phyloP scores from a whole-genome alignment of 1,140 invertebrate species.

The Atta colombica region DNA sequence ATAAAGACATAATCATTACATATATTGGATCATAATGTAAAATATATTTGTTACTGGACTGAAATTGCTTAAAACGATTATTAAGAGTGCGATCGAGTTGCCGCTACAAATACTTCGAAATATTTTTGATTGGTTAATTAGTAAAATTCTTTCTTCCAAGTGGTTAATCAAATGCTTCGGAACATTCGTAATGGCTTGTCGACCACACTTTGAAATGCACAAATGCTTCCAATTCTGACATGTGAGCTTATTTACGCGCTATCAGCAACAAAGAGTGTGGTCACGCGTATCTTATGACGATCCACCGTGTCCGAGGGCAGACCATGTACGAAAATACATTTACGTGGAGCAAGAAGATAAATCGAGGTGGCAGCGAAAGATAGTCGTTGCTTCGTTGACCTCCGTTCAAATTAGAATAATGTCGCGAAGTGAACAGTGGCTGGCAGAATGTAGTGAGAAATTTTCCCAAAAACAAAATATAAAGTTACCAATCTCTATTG shows the following conservation, averaged over 20 bases:
- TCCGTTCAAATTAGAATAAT: slow-evolving; percentile 66
- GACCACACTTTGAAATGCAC: not conserved
- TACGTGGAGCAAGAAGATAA: slow-evolving; percentile 39
- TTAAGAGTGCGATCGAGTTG: too few relatives aligned
- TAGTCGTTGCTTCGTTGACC: slow-evolving; percentile 45
- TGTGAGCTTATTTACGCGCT: slow-evolving; percentile 2
- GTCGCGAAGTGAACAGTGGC: not conserved
- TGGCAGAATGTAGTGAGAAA: not conserved
- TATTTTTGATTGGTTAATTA: too few relatives aligned
- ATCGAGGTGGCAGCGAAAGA: slow-evolving; percentile 24
- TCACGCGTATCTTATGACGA: slow-evolving; percentile 24
- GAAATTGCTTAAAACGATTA: not conserved
- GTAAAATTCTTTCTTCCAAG: too few relatives aligned
- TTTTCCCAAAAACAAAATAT: slow-evolving; percentile 28
- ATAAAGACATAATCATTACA: not conserved
- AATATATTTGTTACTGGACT: not conserved
- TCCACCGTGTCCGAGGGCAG: slow-evolving; percentile 32
- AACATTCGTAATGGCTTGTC: too few relatives aligned
- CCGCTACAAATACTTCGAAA: too few relatives aligned
- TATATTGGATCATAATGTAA: not conserved
- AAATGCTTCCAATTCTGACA: slow-evolving; percentile 22
- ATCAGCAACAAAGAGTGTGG: slow-evolving; percentile 18
- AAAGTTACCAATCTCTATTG: not conserved
- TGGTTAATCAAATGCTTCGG: too few relatives aligned
- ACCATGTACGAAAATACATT: slow-evolving; percentile 62